These are phyloP conservation scores for Sinosuthora webbiana DNA, from an alignment of 2,113 vertebrate species.

Conservation along the genomic window DNA sequence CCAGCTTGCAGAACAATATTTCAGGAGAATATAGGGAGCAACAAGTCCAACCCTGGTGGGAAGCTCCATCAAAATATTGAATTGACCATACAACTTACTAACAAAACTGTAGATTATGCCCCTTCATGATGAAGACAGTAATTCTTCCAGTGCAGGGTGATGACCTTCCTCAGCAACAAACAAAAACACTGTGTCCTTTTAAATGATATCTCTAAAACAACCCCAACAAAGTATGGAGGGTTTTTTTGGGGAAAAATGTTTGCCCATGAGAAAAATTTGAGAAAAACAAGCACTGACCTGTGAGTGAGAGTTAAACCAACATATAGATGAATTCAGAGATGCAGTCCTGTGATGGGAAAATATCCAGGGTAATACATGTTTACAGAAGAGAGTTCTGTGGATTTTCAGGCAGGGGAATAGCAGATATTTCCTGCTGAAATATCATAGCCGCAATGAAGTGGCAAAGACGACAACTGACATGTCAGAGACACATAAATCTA, in stretches of 20 bases:
- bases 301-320: constrained; percentile 18
- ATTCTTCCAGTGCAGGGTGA: neutral
- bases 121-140: neutral
- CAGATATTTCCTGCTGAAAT: constrained; percentile 34
- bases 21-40: neutral
- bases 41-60: neutral
- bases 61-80: neutral
- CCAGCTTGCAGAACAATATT: neutral
- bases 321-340: neutral
- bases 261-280: neutral
- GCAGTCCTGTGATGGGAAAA: neutral
- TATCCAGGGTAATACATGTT: neutral
- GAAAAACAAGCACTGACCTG: constrained; percentile 15
- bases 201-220: neutral
- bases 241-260: neutral
- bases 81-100: accelerated
- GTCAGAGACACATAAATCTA: constrained; percentile 37
- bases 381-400: constrained; percentile 25
- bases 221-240: accelerated
- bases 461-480: constrained; percentile 53
- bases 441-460: constrained; percentile 51
- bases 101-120: neutral
- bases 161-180: neutral
- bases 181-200: neutral
- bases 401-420: neutral